Base-by-base conservation (phyloP, 2,888 invertebrate genomes). In the Drosophila eohydei region DNA sequence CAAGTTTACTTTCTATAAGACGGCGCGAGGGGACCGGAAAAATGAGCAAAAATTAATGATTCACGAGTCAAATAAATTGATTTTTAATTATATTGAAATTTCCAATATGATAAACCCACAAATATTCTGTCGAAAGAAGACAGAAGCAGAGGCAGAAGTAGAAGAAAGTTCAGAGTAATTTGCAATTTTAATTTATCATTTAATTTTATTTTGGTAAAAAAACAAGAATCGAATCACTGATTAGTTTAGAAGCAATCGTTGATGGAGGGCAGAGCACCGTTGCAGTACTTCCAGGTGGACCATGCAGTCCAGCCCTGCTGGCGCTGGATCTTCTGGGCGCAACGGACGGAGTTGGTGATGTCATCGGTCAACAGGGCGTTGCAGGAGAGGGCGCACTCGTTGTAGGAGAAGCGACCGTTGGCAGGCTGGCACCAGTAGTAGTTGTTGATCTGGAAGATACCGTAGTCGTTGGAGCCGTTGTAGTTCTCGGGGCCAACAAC, bases 391-490 rank as follows among this genome's bases (percentile, higher is more conserved):
- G 61, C 40, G 51, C 92, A 92, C 14, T 72, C 86, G n/a, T 91
- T 91, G 72, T 80, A 84, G 54, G 91, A 89, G 72, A 78, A 83
- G 62, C 5, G 90, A 83, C 83, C 81, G 44, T 62, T 78, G 1
- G 71, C n/a, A 1, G 88, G 80, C 38, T 86, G 68, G 60, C 92
- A 92, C 92, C 92, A 92, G 67, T 87, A 92, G 21, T 71, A 72
- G 61, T 91, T 81, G 69, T 92, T 92, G 50, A 92, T 90, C 76
- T 92, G 92, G 72, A 92, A 91, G 36, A 92, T 77, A 30, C 91
- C 92, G 32, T 81, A 93, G 76, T 93, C 93, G 28, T 82, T 78
- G 51, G 91, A 89, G 0, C 94, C 94, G 74, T 94, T 93, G 0
- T 67, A 72, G 80, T 94, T 94, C 0, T 91, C 65, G 0, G 90